These are phyloP conservation scores for Leptinotarsa texana DNA, from an alignment of 1,140 invertebrate genomes.

Conservation along the genomic window DNA sequence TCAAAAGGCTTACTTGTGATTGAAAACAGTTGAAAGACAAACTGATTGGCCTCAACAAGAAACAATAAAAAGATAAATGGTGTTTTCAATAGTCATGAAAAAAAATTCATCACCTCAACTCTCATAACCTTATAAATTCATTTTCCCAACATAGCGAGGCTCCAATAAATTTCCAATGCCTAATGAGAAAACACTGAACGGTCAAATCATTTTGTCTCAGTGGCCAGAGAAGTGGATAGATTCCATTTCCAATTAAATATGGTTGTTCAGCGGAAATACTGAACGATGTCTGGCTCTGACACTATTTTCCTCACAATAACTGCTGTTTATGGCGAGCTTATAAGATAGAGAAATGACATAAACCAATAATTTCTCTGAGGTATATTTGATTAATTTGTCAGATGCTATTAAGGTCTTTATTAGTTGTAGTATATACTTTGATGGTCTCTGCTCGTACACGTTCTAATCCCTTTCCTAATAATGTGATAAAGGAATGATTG, in stretches of 20 bases:
- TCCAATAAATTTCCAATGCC: not conserved
- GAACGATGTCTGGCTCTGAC: not conserved
- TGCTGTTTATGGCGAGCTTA: slow-evolving; percentile 17
- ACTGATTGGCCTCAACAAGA: too few species aligned
- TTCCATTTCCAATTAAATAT: slow-evolving; percentile 3
- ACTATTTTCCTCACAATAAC: slow-evolving; percentile 21
- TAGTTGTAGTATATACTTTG: slow-evolving; percentile 21
- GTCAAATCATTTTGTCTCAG: slow-evolving; percentile 4
- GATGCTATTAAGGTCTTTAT: slow-evolving; percentile 26
- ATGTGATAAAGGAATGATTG: not conserved
- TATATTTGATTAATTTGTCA: slow-evolving; percentile 28
- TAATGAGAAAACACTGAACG: not conserved
- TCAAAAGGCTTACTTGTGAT: too few species aligned
- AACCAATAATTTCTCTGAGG: slow-evolving; percentile 28
- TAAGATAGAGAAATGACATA: slow-evolving; percentile 8
- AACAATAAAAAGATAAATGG: too few species aligned
- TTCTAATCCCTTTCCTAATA: slow-evolving; percentile 12
- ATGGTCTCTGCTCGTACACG: slow-evolving; percentile 4
- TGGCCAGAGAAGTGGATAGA: not conserved
- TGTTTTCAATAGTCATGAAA: too few species aligned
- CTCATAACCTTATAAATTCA: too few species aligned
- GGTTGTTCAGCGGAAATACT: slow-evolving; percentile 9
- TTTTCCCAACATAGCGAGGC: too few species aligned
- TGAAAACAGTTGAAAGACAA: too few species aligned
- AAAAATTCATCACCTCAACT: too few species aligned